Evolutionary conservation across 2,113 vertebrate genomes (phyloP).

Genomic region (Pan paniscus): DNA sequence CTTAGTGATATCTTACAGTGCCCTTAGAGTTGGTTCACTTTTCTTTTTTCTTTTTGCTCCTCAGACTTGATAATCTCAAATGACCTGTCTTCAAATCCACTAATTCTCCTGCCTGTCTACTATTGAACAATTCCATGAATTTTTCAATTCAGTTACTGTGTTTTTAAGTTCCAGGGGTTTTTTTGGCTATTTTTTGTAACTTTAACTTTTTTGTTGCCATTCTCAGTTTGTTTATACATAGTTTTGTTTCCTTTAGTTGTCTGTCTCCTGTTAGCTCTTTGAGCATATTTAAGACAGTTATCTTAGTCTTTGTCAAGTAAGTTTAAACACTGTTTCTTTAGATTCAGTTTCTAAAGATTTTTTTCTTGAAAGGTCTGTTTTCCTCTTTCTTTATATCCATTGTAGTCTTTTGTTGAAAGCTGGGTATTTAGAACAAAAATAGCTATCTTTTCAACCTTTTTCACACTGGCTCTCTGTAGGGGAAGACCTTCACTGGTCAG

Average conservation of each 20-base stretch:
- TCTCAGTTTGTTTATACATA: neutral
- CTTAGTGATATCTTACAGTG: neutral
- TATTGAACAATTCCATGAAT: neutral
- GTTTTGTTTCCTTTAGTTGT: neutral
- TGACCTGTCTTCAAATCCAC: neutral
- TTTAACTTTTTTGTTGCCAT: neutral
- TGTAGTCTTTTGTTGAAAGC: neutral
- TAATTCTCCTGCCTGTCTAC: neutral
- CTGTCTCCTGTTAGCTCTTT: neutral
- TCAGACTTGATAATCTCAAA: neutral
- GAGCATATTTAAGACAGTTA: neutral
- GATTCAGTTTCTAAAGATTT: neutral
- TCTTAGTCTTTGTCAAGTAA: neutral
- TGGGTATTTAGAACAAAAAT: neutral
- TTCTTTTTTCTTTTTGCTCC: neutral
- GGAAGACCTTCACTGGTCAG: neutral
- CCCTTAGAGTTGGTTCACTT: neutral
- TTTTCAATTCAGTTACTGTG: neutral
- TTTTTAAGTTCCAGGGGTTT: neutral
- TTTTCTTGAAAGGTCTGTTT: neutral
- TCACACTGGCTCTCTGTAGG: neutral
- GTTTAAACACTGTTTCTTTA: neutral
- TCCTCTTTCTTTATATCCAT: neutral
- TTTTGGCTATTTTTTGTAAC: neutral
- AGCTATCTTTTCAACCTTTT: neutral